phyloP scores from a whole-genome alignment of 2,797 vertebrate species.

The Sciurus carolinensis region DNA sequence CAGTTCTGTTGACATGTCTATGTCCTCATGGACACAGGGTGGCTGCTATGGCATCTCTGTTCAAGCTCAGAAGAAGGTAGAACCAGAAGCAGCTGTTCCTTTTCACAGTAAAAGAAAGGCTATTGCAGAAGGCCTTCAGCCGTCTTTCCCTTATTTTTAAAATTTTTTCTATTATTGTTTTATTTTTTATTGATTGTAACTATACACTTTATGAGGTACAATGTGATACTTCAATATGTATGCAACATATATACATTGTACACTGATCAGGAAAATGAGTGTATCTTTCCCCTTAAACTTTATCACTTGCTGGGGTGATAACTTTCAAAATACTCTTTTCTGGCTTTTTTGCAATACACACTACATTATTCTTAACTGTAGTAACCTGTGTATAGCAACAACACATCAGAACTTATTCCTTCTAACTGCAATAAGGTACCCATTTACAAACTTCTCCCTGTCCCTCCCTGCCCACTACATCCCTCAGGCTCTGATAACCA shows the following conservation, averaged over 20 bases:
- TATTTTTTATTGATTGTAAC: too few species aligned
- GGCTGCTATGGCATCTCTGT: not conserved
- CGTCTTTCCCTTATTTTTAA: not conserved
- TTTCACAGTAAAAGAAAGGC: constrained; percentile 9
- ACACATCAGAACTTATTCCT: not conserved
- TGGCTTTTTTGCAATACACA: not conserved
- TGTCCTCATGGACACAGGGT: not conserved
- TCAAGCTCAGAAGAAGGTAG: constrained; percentile 34
- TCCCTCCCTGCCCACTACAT: not conserved
- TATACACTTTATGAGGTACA: too few species aligned
- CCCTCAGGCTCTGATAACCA: not conserved
- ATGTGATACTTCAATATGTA: too few species aligned
- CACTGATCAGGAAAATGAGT: too few species aligned
- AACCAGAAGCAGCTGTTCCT: not conserved
- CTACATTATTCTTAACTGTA: not conserved
- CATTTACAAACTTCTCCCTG: not conserved
- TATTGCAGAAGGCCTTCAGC: not conserved
- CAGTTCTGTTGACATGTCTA: not conserved
- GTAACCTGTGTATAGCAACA: not conserved
- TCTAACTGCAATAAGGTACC: not conserved
- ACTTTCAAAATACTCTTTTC: not conserved
- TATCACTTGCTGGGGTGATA: not conserved
- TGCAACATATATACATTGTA: too few species aligned
- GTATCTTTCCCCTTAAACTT: too few species aligned
- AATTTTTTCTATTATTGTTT: not conserved